Percentiles rank a stretch among this genome's conserved stretches.
Conservation (phyloP, 1,140 invertebrate species). For the Drosophila tsacasi region DNA sequence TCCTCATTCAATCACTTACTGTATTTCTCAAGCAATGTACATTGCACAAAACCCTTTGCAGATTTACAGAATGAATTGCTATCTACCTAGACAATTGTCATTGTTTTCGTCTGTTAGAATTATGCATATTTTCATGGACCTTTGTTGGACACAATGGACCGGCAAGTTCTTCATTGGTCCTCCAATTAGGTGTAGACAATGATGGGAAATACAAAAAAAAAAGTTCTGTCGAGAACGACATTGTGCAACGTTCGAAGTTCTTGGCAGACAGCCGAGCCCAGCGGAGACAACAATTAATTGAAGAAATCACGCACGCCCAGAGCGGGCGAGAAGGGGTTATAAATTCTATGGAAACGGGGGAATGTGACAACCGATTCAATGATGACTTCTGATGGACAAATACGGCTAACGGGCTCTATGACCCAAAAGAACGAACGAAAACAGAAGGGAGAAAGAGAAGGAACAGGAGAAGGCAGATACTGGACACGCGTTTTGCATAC, state of each 20-base stretch:
- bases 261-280: constrained; percentile 24
- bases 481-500: constrained; percentile 76
- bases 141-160: constrained; percentile 40
- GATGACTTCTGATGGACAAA: constrained; percentile 73
- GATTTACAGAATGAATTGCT: constrained; percentile 30
- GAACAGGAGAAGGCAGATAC: neutral
- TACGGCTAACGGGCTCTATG: constrained; percentile 74
- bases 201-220: constrained; percentile 45
- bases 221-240: constrained; percentile 43
- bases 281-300: constrained; percentile 75
- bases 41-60: constrained; percentile 23
- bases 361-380: constrained; percentile 58
- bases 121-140: constrained; percentile 51
- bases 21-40: constrained; percentile 13
- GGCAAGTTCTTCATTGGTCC: constrained; percentile 46
- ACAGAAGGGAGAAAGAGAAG: neutral
- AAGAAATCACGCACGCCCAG: constrained; percentile 77
- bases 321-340: constrained; percentile 31
- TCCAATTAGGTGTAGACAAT: constrained; percentile 59
- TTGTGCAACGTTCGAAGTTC: constrained; percentile 69
- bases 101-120: constrained; percentile 53
- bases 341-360: constrained; percentile 49
- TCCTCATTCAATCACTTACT: constrained; percentile 6
- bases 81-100: constrained; percentile 47
- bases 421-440: constrained; percentile 46